Base-by-base conservation (phyloP, 2,113 vertebrate species). In the Dermatemys mawii region DNA sequence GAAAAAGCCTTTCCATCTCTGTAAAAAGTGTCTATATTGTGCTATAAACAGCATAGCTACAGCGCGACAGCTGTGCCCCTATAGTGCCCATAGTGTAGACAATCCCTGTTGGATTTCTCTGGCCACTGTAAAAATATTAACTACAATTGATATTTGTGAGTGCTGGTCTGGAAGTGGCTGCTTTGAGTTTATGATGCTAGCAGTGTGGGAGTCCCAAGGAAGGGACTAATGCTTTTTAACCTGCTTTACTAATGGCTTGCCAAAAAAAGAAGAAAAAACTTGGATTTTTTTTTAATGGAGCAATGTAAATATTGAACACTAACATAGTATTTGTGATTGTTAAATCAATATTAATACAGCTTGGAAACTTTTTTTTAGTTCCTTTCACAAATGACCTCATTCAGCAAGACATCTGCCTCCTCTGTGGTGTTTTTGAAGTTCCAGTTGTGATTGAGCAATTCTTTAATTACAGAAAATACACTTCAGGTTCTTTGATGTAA, bases 251-350 rank as follows among this genome's bases (percentile, higher is more conserved):
- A 38, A 22, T 70, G 35, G 32, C 35, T 67, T 67, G 17, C 17
- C 32, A n/a, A n/a, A 63, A 32, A 63, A 63, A n/a, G 27, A 63
- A 63, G 27, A 53, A 60, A 60, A 32, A 32, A 2, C 55, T 57
- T 63, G 60, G 8, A 63, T 63, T 8, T 35, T 60, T 63, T 67
- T 67, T 67, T n/a, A 10, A 67, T 35, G 51, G 16, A n/a, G 35
- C 78, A 48, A 83, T 79, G n/a, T 44, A 7, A 4, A 2, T 81
- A 78, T 49, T 67, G 21, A 67, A 41, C 0, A 0, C 63, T 53
- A 10, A 6, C 48, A 0, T 11, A 1, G 8, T 5, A 1, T 5
- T 90, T 93, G 1, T 22, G 10, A 12, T 7, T 87, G 44, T 38
- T 16, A 26, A 93, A 11, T 73, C 16, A n/a, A 8, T 83, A 46